Evolutionary conservation across 2,113 vertebrate genomes (phyloP), one percentile per base, ranked within the genome.

Genomic region (Bos javanicus): DNA sequence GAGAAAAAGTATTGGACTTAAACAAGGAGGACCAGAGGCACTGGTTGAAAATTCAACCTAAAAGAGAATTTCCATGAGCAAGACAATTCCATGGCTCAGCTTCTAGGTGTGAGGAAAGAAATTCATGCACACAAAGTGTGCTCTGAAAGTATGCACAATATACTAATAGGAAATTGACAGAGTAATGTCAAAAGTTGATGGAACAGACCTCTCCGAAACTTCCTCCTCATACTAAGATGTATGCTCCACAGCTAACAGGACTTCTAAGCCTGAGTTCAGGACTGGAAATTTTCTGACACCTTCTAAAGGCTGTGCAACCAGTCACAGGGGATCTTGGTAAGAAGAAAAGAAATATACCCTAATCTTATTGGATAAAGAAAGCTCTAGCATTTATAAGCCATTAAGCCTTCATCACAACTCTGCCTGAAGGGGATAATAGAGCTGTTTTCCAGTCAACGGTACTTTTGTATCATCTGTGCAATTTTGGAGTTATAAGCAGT

Each of bases 401-500:
- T 94, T 94, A 92, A 90, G 26, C 43, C 64, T 82, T 96, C 80
- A 91, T 92, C 90, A 96, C 39, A 81, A 78, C 14, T 46, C 62
- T 94, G 90, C 78, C 95, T 90, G n/a, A 90, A 94, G 76, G 64
- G 17, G 25, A 88, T 93, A 96, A 97, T 11, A 62, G 54, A 96
- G 71, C 36, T 95, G 8, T 93, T 90, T 97, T 30, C 56, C 25
- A 94, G 74, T 71, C 94, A 95, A 93, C 36, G 71, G 52, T 91
- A 60, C 74, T 97, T 97, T 98, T 94, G 97, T 82, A 71, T 28
- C 87, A 88, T 95, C 81, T 92, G 54, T 92, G 97, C 82, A 78
- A 94, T 89, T 95, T 97, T 83, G 62, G 33, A 86, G 46, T 89
- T 64, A 83, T 83, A 80, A 94, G 39, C 59, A 96, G 43, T 93